Base-by-base conservation (phyloP, 2,113 vertebrate species). In the Halichoeres trimaculatus region DNA sequence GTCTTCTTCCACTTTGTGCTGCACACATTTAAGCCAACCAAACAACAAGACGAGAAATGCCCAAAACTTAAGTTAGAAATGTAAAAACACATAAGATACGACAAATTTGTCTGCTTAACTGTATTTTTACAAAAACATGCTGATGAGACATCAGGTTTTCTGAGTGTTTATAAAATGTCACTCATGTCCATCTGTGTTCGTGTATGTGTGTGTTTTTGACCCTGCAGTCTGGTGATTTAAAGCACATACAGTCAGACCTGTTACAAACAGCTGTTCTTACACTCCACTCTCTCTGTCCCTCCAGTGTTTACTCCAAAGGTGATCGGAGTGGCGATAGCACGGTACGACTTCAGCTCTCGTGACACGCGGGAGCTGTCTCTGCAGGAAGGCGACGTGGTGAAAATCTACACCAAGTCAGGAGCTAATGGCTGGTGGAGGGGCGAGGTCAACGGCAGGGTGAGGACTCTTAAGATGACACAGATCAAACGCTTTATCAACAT, bases 391-490 rank as follows among this genome's bases (percentile, higher is more conserved):
- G 97, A 99, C 0, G 90, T 98, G 70, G 97, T 99, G 22, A 99
- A 96, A 93, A 99, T 99, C 85, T 99, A 97, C 86, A 99, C 96
- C 2, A 99, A 98, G 89, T 93, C 96, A 12, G 96, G 96, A 19
- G 95, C 95, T 0, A 98, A 99, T 23, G 98, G 98, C 90, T 99
- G 97, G 98, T 99, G 98, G 98, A 94, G 96, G 86, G 98, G 98
- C 53, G 98, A 99, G 90, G 96, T 95, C 8, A 98, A 98, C 0
- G 95, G 96, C 88, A 94, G 96, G 96, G 98, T 98, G 88, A 92
- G 96, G 58, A 1, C 8, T 17, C 14, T 19, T 5, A 10, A 17
- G 40, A 41, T 13, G 40, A 41, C 40, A 14, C 4, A 1, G 10
- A 10, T 30, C 30, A 4, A 30, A 6, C 6, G 30, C 30, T 30